A percentile compares a stretch with the other conserved stretches of the same genome.
Evolutionary conservation across 2,113 vertebrate genomes (phyloP).

Genomic region (Lepus timidus): DNA sequence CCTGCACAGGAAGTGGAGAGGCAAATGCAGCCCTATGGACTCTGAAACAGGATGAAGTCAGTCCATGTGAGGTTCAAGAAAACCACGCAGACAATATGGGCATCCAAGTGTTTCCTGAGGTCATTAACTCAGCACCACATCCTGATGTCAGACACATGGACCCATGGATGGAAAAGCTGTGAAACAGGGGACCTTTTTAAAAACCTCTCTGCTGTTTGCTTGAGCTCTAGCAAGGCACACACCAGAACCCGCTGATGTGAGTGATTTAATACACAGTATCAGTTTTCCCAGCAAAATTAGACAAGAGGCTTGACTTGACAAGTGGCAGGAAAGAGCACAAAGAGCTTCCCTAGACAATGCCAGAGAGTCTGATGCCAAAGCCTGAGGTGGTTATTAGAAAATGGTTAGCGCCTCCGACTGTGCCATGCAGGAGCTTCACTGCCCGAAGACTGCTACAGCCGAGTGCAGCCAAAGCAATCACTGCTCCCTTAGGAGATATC

Average conservation of each 20-base stretch:
- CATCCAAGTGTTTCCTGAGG: slow-evolving; percentile 74
- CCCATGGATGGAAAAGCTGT: not conserved
- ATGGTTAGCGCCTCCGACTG: slow-evolving; percentile 44
- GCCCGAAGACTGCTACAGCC: slow-evolving; percentile 22
- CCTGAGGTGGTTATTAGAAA: slow-evolving; percentile 72
- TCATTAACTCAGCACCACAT: slow-evolving; percentile 71
- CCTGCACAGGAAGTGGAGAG: slow-evolving; percentile 70
- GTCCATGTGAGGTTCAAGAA: slow-evolving; percentile 70
- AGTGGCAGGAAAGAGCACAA: not conserved
- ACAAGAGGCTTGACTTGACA: slow-evolving; percentile 53
- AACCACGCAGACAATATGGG: slow-evolving; percentile 55
- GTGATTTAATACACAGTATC: not conserved
- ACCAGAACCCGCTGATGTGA: not conserved
- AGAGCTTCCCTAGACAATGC: slow-evolving; percentile 50
- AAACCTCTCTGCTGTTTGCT: not conserved
- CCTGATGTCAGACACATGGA: slow-evolving; percentile 55
- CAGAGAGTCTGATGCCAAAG: slow-evolving; percentile 70
- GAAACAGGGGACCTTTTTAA: not conserved
- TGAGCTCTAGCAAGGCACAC: not conserved
- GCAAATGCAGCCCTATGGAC: not conserved
- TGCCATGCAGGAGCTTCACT: slow-evolving; percentile 21
- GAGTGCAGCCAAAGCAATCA: slow-evolving; percentile 54
- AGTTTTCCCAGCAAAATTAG: slow-evolving; percentile 45
- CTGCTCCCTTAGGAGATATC: not conserved
- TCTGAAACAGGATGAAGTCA: slow-evolving; percentile 69